Conservation (phyloP, 2,113 vertebrate genomes). For the Pachypanchax playfairii region DNA sequence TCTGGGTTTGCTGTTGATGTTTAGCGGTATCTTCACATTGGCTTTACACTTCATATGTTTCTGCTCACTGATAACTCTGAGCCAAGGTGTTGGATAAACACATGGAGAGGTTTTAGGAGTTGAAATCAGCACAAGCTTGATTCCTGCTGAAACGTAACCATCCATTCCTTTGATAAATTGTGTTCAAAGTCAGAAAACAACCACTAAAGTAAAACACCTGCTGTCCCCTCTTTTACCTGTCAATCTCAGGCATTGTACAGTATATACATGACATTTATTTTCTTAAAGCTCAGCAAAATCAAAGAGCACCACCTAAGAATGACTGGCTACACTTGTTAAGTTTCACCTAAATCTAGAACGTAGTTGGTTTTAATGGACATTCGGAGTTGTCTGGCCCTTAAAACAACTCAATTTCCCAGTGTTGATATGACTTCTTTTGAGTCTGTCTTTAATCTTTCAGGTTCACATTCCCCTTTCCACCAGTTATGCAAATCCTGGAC, state of each 20-base stretch:
- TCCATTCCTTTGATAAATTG: conserved; percentile 33
- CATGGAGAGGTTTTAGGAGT: conserved; percentile 40
- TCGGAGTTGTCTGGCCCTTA: conserved; percentile 39
- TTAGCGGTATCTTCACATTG: conserved; percentile 38
- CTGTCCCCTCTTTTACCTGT: conserved; percentile 34
- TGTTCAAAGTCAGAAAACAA: conserved; percentile 35
- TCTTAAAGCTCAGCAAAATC: neutral
- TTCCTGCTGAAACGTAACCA: conserved; percentile 39
- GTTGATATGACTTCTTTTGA: conserved; percentile 11
- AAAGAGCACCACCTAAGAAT: neutral
- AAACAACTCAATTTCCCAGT: conserved; percentile 41
- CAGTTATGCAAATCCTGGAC: conserved; percentile 61
- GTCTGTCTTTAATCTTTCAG: conserved; percentile 54
- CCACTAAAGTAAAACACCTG: conserved; percentile 60
- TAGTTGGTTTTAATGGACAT: conserved; percentile 17
- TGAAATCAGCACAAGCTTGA: conserved; percentile 57
- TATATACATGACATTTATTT: conserved; percentile 30
- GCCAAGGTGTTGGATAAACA: conserved; percentile 51
- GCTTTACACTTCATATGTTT: conserved; percentile 64
- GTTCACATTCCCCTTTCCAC: conserved; percentile 36
- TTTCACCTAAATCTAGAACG: conserved; percentile 41
- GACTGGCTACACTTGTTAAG: conserved; percentile 22
- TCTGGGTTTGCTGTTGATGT: conserved; percentile 20
- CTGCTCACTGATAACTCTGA: conserved; percentile 54
- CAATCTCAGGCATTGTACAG: conserved; percentile 15